Percentiles rank a stretch among this genome's conserved stretches.
These are phyloP conservation scores for Zygogramma bicolorata DNA, from an alignment of 2,888 invertebrate species.

Conservation along the genomic window DNA sequence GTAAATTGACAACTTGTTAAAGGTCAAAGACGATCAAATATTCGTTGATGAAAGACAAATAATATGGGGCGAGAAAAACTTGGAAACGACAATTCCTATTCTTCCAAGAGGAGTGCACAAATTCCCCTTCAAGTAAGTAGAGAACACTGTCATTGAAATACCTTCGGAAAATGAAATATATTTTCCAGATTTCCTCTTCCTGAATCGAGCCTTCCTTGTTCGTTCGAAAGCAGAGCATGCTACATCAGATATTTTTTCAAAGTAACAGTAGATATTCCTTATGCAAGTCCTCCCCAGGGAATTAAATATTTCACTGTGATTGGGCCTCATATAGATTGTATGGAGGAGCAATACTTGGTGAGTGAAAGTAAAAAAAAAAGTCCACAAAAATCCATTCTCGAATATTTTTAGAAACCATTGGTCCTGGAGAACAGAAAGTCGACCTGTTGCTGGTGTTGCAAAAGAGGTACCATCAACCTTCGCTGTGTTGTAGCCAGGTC, in stretches of 20 bases:
- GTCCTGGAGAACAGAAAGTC: conserved; percentile 74
- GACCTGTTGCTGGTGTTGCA: conserved; percentile 80
- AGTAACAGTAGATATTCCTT: conserved; percentile 81
- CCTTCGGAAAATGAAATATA: neutral
- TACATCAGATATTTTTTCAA: conserved; percentile 81
- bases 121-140: conserved; percentile 71
- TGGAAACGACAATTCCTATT: conserved; percentile 75
- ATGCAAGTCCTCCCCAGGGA: conserved; percentile 82
- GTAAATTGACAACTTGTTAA: conserved; percentile 28
- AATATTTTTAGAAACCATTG: conserved; percentile 71
- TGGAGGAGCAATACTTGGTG: conserved; percentile 84
- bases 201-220: conserved; percentile 80
- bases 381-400: neutral
- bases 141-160: too few relatives aligned
- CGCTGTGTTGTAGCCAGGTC: conserved; percentile 78
- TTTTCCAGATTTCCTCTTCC: conserved; percentile 74
- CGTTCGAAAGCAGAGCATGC: conserved; percentile 81
- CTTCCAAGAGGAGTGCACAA: conserved; percentile 78
- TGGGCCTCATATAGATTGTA: conserved; percentile 83
- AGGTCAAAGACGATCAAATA: conserved; percentile 79
- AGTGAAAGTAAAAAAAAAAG: conserved; percentile 50
- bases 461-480: conserved; percentile 76
- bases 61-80: conserved; percentile 80
- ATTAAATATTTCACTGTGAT: conserved; percentile 85
- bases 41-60: conserved; percentile 79